phyloP scores from a whole-genome alignment of 2,888 invertebrate species.

The Gymnoscelis rufifasciata region DNA sequence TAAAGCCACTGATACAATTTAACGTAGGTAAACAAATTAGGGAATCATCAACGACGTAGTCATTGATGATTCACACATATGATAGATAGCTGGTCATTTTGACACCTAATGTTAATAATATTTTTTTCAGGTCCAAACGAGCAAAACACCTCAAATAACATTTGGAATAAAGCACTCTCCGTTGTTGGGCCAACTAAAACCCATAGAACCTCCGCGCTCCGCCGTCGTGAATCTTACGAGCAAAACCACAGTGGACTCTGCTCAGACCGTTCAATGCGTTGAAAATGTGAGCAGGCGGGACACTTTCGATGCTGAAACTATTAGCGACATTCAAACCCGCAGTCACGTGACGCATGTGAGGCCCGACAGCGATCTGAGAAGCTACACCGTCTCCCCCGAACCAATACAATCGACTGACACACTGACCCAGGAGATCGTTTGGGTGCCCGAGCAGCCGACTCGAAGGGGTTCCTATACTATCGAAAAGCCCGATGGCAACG shows the following conservation, averaged over 20 bases:
- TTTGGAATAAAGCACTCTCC: slow-evolving; percentile 94
- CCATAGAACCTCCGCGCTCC: slow-evolving; percentile 41
- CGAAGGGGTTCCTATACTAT: slow-evolving; percentile 72
- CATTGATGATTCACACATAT: no score
- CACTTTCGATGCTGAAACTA: slow-evolving; percentile 32
- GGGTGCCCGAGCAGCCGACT: slow-evolving; percentile 57
- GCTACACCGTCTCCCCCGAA: slow-evolving; percentile 61
- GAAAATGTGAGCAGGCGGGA: slow-evolving; percentile 30
- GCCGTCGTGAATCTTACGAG: slow-evolving; percentile 27
- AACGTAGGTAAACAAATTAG: no score
- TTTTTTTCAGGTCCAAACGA: slow-evolving; percentile 58
- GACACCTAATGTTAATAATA: background rate
- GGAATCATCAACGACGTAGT: no score
- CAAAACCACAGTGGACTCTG: slow-evolving; percentile 3
- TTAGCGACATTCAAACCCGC: slow-evolving; percentile 35
- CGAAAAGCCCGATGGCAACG: slow-evolving; percentile 53
- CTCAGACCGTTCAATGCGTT: slow-evolving; percentile 12
- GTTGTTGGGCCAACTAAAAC: slow-evolving; percentile 78
- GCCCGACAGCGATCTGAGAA: slow-evolving; percentile 55
- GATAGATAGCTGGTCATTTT: no score
- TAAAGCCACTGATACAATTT: no score
- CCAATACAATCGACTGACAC: slow-evolving; percentile 54
- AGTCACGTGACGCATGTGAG: slow-evolving; percentile 59
- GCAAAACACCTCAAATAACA: slow-evolving; percentile 75
- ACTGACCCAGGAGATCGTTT: slow-evolving; percentile 63